Evolutionary conservation across 2,113 vertebrate genomes (phyloP), one percentile per base, ranked within the genome.

Genomic region (Shinisaurus crocodilurus): DNA sequence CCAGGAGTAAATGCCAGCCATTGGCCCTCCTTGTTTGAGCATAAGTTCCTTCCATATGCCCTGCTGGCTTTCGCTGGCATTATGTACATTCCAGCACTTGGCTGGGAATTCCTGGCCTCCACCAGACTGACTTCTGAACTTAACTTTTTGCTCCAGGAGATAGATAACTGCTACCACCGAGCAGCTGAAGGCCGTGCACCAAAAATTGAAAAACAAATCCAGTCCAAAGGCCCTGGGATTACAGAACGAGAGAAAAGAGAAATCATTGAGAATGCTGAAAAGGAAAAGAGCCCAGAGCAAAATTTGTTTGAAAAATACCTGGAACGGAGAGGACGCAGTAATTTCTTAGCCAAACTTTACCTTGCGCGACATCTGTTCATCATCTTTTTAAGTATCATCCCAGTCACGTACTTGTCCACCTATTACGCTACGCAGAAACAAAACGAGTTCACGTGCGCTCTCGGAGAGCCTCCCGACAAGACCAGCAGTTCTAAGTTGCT

Each of bases 191-290:
- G 99, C 70, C 97, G 99, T 4, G 99, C 99, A 5, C 99, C 99
- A 63, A 99, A n/a, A 97, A 99, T 99, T 45, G 99, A 99, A 96
- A 99, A 99, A 96, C 99, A 99, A 97, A 99, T 99, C 95, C 99
- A 99, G 85, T 99, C 99, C 94, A 99, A 99, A 96, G 99, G 99
- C 37, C 99, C 99, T 0, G 98, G 98, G 82, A 99, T 99, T 94
- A 99, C 98, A 0, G 99, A 99, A 96, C 97, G 98, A 2, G 99
- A 99, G 94, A 97, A 97, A 90, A 97, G 99, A 8, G 99, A 99
- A 97, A 99, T 99, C 93, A 99, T 99, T 93, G 99, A 99, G 96
- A 99, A 99, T 0, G 99, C 99, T 0, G 99, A 99, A 95, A 99
- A 99, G 95, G 99, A 99, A 94, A 99, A 99, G 95, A 99, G 99